These are phyloP conservation scores for Antennarius maculatus DNA, from an alignment of 2,797 vertebrate species.

Conservation along the genomic window DNA sequence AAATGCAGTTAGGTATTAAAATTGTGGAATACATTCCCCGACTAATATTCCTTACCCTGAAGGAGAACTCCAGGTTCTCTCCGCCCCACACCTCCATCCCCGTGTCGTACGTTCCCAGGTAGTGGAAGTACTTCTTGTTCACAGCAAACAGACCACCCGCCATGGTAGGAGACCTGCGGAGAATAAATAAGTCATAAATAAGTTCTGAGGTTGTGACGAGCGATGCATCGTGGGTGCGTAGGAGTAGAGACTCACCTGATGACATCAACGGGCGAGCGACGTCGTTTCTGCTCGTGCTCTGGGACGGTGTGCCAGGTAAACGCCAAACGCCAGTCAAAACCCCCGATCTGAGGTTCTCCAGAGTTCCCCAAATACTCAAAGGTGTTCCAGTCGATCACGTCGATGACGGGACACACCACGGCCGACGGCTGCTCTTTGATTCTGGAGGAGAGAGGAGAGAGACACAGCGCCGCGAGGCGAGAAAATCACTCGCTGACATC, in stretches of 20 bases:
- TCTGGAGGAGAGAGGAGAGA: constrained; percentile 67
- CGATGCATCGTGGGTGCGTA: too few species aligned
- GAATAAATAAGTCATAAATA: not conserved
- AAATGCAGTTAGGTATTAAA: not conserved
- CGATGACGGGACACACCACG: constrained; percentile 96
- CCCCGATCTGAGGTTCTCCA: constrained; percentile 94
- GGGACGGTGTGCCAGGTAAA: constrained; percentile 94
- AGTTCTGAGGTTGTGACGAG: not conserved
- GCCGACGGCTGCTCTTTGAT: constrained; percentile 91
- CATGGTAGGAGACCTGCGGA: constrained; percentile 95
- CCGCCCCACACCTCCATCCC: constrained; percentile 99
- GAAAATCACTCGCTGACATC: constrained; percentile 14
- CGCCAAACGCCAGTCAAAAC: constrained; percentile 96
- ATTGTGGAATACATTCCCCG: constrained; percentile 3
- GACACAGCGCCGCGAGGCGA: not conserved
- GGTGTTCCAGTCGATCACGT: constrained; percentile 98
- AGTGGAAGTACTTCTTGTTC: constrained; percentile 92
- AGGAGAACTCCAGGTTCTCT: constrained; percentile 98
- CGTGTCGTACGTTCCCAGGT: constrained; percentile 97
- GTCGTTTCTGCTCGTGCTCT: constrained; percentile 84
- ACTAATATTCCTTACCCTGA: constrained; percentile 85
- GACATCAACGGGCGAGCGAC: constrained; percentile 87
- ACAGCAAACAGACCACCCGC: constrained; percentile 96
- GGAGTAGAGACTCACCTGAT: constrained; percentile 84
- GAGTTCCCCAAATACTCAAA: constrained; percentile 95